Percentiles rank a stretch among this genome's conserved stretches.
Conservation (phyloP, 2,113 vertebrate genomes). For the Myiopsitta monachus region DNA sequence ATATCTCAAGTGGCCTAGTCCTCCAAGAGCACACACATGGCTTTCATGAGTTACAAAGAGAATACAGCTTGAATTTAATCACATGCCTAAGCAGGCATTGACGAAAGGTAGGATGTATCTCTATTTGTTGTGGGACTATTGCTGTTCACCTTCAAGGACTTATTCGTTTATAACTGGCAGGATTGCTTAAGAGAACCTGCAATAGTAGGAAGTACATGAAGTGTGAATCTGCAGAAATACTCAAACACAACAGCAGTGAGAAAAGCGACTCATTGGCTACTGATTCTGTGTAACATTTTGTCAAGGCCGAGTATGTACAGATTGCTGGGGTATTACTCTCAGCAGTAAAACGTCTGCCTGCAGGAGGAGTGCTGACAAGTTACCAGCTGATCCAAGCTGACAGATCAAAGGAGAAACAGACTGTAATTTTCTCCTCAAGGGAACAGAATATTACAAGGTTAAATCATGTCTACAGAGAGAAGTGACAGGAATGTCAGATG, state of each 20-base stretch:
- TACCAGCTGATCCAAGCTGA: slow-evolving; percentile 28
- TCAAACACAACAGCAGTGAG: not conserved
- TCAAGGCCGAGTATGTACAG: not conserved
- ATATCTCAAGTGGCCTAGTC: not conserved
- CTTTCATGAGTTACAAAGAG: not conserved
- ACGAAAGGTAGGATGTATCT: not conserved
- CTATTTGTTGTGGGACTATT: not conserved
- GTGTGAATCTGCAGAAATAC: not conserved
- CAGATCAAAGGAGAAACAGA: slow-evolving; percentile 16
- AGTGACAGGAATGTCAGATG: not conserved
- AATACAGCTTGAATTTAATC: not conserved
- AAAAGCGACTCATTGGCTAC: not conserved
- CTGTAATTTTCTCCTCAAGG: slow-evolving; percentile 25
- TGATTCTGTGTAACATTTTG: not conserved
- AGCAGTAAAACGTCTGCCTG: not conserved
- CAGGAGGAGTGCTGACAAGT: not conserved
- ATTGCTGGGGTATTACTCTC: slow-evolving; percentile 4
- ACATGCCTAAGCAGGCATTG: not conserved
- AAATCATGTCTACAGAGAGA: not conserved
- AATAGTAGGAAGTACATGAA: not conserved
- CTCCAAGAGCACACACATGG: not conserved
- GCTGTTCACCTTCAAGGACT: not conserved
- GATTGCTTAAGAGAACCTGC: not conserved
- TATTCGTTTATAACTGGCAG: not conserved
- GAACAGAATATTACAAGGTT: slow-evolving; percentile 8